Percentiles rank a stretch among this genome's conserved stretches.
Evolutionary conservation across 1,140 invertebrate genomes (phyloP).

Genomic region (Cherax destructor): DNA sequence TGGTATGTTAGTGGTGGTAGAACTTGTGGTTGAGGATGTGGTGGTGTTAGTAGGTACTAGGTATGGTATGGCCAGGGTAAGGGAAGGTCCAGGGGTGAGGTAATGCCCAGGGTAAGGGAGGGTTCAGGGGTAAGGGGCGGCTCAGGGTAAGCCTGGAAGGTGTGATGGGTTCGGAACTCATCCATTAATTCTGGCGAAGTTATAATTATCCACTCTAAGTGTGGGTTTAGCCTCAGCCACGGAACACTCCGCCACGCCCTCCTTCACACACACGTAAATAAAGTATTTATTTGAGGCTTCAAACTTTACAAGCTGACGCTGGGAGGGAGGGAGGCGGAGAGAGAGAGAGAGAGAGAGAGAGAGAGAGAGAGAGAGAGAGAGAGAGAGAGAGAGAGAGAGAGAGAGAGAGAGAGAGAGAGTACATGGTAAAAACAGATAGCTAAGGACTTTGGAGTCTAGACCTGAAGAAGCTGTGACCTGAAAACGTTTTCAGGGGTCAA

Average conservation of each 20-base stretch:
- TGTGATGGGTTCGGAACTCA: background rate
- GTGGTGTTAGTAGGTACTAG: background rate
- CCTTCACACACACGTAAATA: slow-evolving; percentile 55
- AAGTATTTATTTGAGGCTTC: slow-evolving; percentile 39
- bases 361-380: slow-evolving; percentile 4
- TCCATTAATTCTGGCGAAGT: slow-evolving; percentile 53
- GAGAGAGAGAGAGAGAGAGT: slow-evolving; percentile 11
- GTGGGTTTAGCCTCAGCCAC: slow-evolving; percentile 35
- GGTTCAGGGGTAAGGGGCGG: background rate
- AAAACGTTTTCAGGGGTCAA: no score
- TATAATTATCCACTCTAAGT: slow-evolving; percentile 60
- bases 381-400: slow-evolving; percentile 36
- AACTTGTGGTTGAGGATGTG: no score
- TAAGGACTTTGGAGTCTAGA: background rate
- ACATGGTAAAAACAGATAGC: background rate
- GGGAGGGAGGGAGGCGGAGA: background rate
- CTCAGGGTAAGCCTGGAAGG: background rate
- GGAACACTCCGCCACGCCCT: slow-evolving; percentile 16
- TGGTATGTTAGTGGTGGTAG: no score
- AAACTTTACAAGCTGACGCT: background rate
- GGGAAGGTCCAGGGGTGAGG: no score
- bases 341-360: background rate
- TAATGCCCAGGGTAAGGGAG: no score
- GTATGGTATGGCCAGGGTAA: background rate
- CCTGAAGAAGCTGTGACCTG: no score